Percentiles rank a stretch among this genome's conserved stretches.
Evolutionary conservation across 2,888 invertebrate species (phyloP).

Genomic region (Horisme vitalbata): DNA sequence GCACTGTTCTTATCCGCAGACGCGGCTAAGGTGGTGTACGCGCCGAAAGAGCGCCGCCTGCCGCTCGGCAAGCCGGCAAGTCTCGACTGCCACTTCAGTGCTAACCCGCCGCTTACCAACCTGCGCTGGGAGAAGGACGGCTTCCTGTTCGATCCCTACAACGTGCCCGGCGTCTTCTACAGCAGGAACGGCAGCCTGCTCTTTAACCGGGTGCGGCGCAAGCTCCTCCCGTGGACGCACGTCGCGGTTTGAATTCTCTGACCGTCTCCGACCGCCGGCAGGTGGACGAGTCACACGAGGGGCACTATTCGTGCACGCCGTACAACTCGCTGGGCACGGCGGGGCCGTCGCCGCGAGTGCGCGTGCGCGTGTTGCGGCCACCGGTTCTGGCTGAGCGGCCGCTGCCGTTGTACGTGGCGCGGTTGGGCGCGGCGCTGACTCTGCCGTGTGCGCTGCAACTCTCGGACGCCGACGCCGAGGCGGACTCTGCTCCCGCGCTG

Average conservation of each 20-base stretch:
- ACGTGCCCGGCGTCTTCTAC: slow-evolving; percentile 93
- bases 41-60: slow-evolving; percentile 92
- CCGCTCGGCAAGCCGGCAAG: slow-evolving; percentile 92
- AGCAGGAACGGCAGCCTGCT: slow-evolving; percentile 92
- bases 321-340: slow-evolving; percentile 94
- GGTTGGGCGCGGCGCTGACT: slow-evolving; percentile 90
- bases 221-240: neutral
- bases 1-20: slow-evolving; percentile 81
- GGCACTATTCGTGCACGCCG: slow-evolving; percentile 95
- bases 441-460: slow-evolving; percentile 87
- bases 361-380: slow-evolving; percentile 92
- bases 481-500: slow-evolving; percentile 75
- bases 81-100: slow-evolving; percentile 95
- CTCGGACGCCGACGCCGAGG: slow-evolving; percentile 68
- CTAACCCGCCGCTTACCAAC: slow-evolving; percentile 95
- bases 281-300: slow-evolving; percentile 93
- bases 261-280: slow-evolving; percentile 28
- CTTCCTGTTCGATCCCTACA: slow-evolving; percentile 94
- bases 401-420: slow-evolving; percentile 91
- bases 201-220: slow-evolving; percentile 84
- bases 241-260: neutral
- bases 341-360: slow-evolving; percentile 92
- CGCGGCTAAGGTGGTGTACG: slow-evolving; percentile 94
- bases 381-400: slow-evolving; percentile 92
- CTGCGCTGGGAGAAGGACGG: slow-evolving; percentile 97